Conservation (phyloP, 2,113 vertebrate species). For the Percina caprodes region DNA sequence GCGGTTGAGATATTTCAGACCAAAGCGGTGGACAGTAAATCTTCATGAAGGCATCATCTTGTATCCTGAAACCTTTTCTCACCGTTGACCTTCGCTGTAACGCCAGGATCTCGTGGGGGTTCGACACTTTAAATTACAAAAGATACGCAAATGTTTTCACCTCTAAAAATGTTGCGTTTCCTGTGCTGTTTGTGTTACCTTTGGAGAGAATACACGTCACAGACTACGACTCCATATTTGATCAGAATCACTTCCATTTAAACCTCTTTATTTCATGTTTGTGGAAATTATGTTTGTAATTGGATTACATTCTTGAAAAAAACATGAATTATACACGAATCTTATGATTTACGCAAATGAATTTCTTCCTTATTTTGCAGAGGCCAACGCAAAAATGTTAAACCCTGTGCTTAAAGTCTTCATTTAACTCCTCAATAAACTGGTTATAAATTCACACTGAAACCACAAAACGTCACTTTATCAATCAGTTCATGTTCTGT, state of each 20-base stretch:
- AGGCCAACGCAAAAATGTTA: neutral
- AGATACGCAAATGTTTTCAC: constrained; percentile 48
- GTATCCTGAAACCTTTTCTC: neutral
- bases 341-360: too few species aligned
- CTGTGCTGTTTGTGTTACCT: constrained; percentile 33
- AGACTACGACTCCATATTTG: neutral
- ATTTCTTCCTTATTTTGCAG: neutral
- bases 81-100: constrained; percentile 18
- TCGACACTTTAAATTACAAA: constrained; percentile 30
- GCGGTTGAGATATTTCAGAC: too few species aligned
- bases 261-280: neutral
- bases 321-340: constrained; percentile 13
- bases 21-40: neutral
- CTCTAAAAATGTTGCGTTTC: constrained; percentile 57
- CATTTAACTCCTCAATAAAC: too few species aligned
- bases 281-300: neutral
- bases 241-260: neutral
- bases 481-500: too few species aligned
- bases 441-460: too few species aligned
- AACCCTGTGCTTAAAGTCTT: neutral
- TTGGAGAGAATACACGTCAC: constrained; percentile 28
- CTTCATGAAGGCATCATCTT: neutral
- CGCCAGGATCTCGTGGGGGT: too few species aligned
- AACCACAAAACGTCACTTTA: too few species aligned
- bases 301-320: neutral